These are phyloP conservation scores for Umimayanthus chanpuru DNA, from an alignment of 92 coral and sea anemone genomes.

Conservation along the genomic window DNA sequence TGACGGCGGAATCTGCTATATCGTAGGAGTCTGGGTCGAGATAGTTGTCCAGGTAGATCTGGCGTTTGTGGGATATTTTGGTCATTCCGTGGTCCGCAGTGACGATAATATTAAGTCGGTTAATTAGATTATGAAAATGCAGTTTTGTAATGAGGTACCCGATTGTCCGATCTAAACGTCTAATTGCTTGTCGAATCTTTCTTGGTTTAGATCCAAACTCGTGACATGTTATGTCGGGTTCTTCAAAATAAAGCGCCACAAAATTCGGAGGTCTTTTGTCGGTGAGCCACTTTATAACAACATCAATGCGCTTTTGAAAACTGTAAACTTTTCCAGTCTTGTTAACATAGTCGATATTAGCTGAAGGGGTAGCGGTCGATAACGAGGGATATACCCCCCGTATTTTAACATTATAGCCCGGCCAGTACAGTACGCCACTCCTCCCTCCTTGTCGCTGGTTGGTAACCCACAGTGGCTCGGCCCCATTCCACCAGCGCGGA, in stretches of 20 bases:
- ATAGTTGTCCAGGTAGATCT: conserved; percentile 62
- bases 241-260: conserved; percentile 80
- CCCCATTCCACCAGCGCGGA: conserved; percentile 89
- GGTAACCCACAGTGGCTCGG: conserved; percentile 89
- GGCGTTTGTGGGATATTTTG: conserved; percentile 61
- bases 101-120: conserved; percentile 72
- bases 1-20: conserved; percentile 74
- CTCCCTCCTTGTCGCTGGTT: conserved; percentile 82
- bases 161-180: conserved; percentile 60
- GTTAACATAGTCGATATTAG: conserved; percentile 57
- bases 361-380: conserved; percentile 50
- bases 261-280: conserved; percentile 82
- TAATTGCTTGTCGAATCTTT: conserved; percentile 55
- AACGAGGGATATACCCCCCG: conserved; percentile 61
- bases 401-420: conserved; percentile 78
- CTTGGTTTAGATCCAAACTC: conserved; percentile 56
- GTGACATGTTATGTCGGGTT: conserved; percentile 83
- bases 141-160: conserved; percentile 71
- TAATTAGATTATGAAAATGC: conserved; percentile 42
- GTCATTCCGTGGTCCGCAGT: conserved; percentile 91
- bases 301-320: conserved; percentile 67
- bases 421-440: conserved; percentile 89
- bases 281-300: conserved; percentile 68
- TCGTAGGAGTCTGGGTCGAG: conserved; percentile 63
- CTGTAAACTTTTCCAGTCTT: conserved; percentile 62